Percentiles rank a stretch among this genome's conserved stretches.
phyloP scores from a whole-genome alignment of 2,888 invertebrate genomes.

The Scelioninae gen. 1 region DNA sequence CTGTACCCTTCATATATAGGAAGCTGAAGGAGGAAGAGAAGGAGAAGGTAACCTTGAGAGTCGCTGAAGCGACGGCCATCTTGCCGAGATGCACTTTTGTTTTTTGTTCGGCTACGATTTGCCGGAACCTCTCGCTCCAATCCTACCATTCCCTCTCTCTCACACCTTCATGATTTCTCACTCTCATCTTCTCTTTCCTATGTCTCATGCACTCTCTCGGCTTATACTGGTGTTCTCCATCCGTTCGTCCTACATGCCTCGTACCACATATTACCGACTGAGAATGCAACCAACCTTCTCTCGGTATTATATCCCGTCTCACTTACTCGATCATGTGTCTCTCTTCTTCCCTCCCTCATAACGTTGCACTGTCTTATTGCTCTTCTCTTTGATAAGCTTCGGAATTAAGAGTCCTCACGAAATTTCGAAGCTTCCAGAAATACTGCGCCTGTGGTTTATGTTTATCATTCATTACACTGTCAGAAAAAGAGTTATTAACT shows the following conservation, averaged over 20 bases:
- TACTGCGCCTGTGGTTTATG: constrained; percentile 35
- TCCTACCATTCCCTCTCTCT: constrained; percentile 64
- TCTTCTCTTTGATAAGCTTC: constrained; percentile 61
- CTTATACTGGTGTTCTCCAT: constrained; percentile 78
- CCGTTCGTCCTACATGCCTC: constrained; percentile 83
- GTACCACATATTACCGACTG: constrained; percentile 81
- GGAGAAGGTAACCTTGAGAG: constrained; percentile 81
- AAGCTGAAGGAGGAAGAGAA: constrained; percentile 72
- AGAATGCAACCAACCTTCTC: constrained; percentile 79
- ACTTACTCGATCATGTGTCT: constrained; percentile 12
- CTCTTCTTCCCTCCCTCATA: constrained; percentile 45
- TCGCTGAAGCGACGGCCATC: constrained; percentile 82
- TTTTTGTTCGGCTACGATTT: constrained; percentile 77
- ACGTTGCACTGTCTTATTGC: constrained; percentile 47
- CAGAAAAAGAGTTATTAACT: no score
- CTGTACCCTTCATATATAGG: constrained; percentile 75
- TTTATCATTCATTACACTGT: constrained; percentile 56
- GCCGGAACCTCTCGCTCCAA: constrained; percentile 57
- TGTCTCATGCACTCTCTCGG: constrained; percentile 68
- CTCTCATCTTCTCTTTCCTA: constrained; percentile 56
- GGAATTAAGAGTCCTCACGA: constrained; percentile 64
- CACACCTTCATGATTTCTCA: no score
- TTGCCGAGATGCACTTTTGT: constrained; percentile 83
- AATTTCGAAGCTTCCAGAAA: constrained; percentile 68
- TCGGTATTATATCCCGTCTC: constrained; percentile 71